These are phyloP conservation scores for Prochilodus magdalenae DNA, from an alignment of 2,113 vertebrate genomes.

Conservation along the genomic window DNA sequence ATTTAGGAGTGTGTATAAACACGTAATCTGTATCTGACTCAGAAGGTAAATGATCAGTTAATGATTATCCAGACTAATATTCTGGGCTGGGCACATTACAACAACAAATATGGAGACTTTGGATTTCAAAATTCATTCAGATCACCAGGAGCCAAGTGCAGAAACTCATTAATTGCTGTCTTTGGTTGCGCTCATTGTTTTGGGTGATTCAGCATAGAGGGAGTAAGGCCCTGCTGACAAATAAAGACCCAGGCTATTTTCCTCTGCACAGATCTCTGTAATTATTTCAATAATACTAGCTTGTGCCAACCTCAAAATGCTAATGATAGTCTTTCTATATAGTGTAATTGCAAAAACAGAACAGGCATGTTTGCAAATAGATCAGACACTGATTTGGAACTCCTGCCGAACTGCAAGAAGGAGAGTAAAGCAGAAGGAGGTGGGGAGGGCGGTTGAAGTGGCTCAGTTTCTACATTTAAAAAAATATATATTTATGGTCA, in stretches of 20 bases:
- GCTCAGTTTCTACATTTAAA: no score
- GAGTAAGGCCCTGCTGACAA: slow-evolving; percentile 15
- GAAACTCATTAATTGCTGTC: background rate
- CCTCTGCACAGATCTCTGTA: slow-evolving; percentile 15
- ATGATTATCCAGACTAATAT: background rate
- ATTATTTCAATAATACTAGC: slow-evolving; percentile 50
- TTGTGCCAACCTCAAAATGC: slow-evolving; percentile 42
- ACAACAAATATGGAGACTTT: background rate
- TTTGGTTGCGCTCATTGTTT: background rate
- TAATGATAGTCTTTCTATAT: slow-evolving; percentile 55
- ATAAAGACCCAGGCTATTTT: slow-evolving; percentile 9
- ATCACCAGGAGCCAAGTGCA: background rate
- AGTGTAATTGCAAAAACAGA: slow-evolving; percentile 59
- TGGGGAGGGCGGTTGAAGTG: background rate
- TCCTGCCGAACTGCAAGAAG: slow-evolving; percentile 4
- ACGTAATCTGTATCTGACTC: background rate
- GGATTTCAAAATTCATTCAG: background rate
- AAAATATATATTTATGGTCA: no score
- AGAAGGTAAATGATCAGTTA: background rate
- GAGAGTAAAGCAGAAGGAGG: background rate
- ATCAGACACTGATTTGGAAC: slow-evolving; percentile 12
- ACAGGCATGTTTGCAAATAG: slow-evolving; percentile 62
- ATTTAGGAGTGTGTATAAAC: background rate
- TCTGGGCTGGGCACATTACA: background rate
- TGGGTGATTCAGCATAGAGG: background rate